Evolutionary conservation across 1,140 invertebrate genomes (phyloP), one percentile per base, ranked within the genome.

Genomic region (Panulirus ornatus): DNA sequence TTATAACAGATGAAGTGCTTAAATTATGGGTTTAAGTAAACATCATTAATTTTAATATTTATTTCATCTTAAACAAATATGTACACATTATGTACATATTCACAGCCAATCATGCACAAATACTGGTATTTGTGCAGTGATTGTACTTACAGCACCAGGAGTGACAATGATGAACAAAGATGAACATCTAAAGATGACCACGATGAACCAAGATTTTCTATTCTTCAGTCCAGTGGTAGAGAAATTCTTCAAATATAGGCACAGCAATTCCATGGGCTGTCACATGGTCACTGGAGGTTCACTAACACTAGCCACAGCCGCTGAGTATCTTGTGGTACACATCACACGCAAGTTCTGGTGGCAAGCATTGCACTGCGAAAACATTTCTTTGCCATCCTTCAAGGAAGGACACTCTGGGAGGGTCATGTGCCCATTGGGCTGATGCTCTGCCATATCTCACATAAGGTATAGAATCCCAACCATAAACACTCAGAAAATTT

Each of bases 91-190:
- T 88, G 86, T 82, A 88, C 86, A 88, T 34, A 88, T 82, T 82
- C 78, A 88, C 86, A 88, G 86, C 86, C 86, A 88, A 88, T 88
- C 86, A 88, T 81, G 86, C 86, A 88, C 86, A 73, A 82, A 73
- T 82, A 73, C 36, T 30, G 38, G n/a, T 58, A 76, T 82, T 88
- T 88, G 86, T 88, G 86, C 86, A 58, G 40, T 88, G 86, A 88
- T 71, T 88, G 86, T 88, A 88, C 86, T 88, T 88, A 88, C 86
- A 88, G 78, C 85, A 88, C 85, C 86, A 81, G 86, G 5, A 73
- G 86, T 81, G 78, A 88, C 40, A 73, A 84, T 84, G 83, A 78
- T 63, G 73, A 42, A 87, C 85, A 87, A 51, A 87, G 85, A 63
- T 78, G 85, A 87, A 86, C 71, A 86, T 73, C 42, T 79, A 58